These are phyloP conservation scores for Carettochelys insculpta DNA, from an alignment of 2,113 vertebrate species.

Conservation along the genomic window DNA sequence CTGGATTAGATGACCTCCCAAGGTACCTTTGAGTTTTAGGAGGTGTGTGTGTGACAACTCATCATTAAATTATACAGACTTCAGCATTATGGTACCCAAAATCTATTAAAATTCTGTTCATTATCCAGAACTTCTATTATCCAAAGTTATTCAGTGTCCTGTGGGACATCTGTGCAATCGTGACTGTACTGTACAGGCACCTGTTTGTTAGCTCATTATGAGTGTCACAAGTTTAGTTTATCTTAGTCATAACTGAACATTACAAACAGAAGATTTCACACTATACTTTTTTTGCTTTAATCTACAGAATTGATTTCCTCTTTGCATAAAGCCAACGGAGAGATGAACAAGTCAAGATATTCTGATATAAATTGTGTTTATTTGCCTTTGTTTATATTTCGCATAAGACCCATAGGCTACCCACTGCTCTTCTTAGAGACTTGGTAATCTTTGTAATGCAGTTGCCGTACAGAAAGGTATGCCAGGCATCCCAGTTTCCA, in stretches of 20 bases:
- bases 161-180: background rate
- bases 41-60: too few relatives aligned
- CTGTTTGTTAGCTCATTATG: slow-evolving; percentile 22
- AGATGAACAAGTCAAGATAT: background rate
- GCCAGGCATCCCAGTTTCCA: background rate
- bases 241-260: background rate
- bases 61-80: background rate
- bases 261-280: background rate
- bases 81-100: background rate
- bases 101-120: background rate
- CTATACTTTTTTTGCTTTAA: background rate
- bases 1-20: too few relatives aligned
- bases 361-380: background rate
- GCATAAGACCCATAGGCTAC: background rate
- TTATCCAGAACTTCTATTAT: background rate
- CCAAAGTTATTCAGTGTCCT: background rate
- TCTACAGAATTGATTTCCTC: background rate
- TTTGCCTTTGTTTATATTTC: background rate
- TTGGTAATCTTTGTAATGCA: slow-evolving; percentile 49
- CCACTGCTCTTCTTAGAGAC: slow-evolving; percentile 62
- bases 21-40: too few relatives aligned
- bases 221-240: background rate
- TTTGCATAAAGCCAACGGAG: background rate
- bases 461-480: slow-evolving; percentile 20
- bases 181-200: background rate